Percentiles rank a stretch among this genome's conserved stretches.
phyloP scores from a whole-genome alignment of 1,140 invertebrate species.

The Bactericera cockerelli region DNA sequence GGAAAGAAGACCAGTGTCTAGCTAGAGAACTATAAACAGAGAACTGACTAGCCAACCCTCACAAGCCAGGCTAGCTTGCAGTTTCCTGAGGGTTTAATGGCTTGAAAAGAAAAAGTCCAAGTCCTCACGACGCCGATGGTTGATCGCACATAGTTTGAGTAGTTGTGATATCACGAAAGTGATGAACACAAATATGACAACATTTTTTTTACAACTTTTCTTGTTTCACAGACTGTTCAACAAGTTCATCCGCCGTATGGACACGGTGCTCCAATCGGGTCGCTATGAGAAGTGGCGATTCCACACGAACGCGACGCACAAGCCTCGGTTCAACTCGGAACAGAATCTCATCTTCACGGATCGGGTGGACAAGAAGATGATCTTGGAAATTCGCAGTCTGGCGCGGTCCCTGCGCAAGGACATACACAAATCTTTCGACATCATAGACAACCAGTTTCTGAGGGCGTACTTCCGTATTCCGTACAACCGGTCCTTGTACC shows the following conservation, averaged over 20 bases:
- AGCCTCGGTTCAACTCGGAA: not conserved
- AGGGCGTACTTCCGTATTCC: not conserved
- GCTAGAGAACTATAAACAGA: no score
- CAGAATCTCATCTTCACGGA: not conserved
- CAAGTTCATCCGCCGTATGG: not conserved
- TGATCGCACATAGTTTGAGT: no score
- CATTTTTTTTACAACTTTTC: no score
- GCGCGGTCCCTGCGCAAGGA: not conserved
- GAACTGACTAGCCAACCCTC: no score
- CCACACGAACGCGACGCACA: not conserved
- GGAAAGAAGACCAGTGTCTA: no score
- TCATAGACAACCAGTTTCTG: not conserved
- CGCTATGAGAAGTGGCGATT: not conserved
- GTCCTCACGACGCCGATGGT: no score
- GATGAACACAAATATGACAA: no score
- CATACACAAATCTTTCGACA: not conserved
- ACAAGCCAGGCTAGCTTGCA: no score
- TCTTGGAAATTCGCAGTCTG: not conserved
- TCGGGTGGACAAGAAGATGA: conserved; percentile 5
- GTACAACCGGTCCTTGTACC: not conserved
- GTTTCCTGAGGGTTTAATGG: no score
- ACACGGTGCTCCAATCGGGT: not conserved
- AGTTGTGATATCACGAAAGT: no score
- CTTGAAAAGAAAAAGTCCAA: no score
- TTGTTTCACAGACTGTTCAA: conserved; percentile 1